Evolutionary conservation across 2,888 invertebrate genomes (phyloP), one percentile per base, ranked within the genome.

Genomic region (Apotomis capreana): DNA sequence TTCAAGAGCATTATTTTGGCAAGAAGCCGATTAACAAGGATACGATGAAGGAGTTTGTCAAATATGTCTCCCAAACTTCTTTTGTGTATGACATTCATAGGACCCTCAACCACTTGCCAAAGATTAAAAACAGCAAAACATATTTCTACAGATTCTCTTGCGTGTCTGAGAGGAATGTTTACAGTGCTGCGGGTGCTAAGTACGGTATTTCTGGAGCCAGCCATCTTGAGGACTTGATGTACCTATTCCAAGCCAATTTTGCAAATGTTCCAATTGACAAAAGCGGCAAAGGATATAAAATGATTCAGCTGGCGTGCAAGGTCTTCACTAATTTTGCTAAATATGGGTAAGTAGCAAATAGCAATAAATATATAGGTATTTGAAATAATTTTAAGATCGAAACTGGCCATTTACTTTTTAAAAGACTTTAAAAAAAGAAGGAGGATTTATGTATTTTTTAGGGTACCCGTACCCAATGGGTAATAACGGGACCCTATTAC

Each of bases 151-250:
- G 78, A 71, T 87, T 90, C 54, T 82, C 86, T 0, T 80, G 84
- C 64, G 58, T 79, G 3, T 88, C 89, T 0, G 79, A 83, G 5
- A 79, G 86, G 69, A 89, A 88, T 71, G 73, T 86, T 3, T 85
- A 78, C 44, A 82, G 84, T 0, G 78, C 72, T 3, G 0, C 26
- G 0, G 87, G 84, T 3, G 51, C 71, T 0, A 81, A 83, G 59
- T 84, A 84, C 55, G 86, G 81, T 0, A 71, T 89, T 1, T 60
- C 55, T 0, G 90, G 88, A 9, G 82, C 86, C 0, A 55, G 83
- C 0, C 90, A 90, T 75, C 73, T 87, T 15, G 90, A 90, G 13
- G 90, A 90, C 64, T 65, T 87, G 4, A 80, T 85, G 80, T 88
- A 90, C 69, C 74, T 90, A 10, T 87, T 91, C 40, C 77, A 88